These are phyloP conservation scores for Steinernema hermaphroditum DNA, from an alignment of 2,888 invertebrate genomes.

Conservation along the genomic window DNA sequence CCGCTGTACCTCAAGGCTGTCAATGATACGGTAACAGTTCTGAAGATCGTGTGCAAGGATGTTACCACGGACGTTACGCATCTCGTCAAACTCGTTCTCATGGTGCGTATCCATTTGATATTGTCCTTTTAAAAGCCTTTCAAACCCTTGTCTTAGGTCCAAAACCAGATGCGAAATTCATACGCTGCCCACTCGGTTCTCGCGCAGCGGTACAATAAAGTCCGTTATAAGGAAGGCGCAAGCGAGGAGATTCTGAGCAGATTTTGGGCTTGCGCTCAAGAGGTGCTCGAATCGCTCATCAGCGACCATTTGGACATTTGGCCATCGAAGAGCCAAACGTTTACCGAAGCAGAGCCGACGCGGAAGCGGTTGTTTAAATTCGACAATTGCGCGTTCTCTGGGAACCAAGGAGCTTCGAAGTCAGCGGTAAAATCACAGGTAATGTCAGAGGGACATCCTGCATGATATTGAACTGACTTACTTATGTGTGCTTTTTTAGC, in stretches of 20 bases:
- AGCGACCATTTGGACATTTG: conserved; percentile 61
- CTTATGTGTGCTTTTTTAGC: conserved; percentile 42
- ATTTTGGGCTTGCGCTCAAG: conserved; percentile 57
- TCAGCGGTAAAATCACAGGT: conserved; percentile 34
- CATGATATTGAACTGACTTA: background rate
- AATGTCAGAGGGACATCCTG: too few relatives aligned
- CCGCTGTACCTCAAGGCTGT: conserved; percentile 38
- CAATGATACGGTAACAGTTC: conserved; percentile 42
- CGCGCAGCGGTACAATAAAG: conserved; percentile 5
- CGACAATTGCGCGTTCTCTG: background rate
- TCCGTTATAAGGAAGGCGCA: background rate
- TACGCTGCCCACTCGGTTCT: background rate
- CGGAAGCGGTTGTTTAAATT: conserved; percentile 21
- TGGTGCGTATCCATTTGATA: background rate
- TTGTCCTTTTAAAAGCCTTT: too few relatives aligned
- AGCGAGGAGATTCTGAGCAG: conserved; percentile 18
- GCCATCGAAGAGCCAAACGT: conserved; percentile 37
- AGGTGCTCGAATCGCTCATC: conserved; percentile 53
- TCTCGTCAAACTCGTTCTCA: background rate
- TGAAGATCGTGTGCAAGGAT: conserved; percentile 33
- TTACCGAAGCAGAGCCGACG: conserved; percentile 9
- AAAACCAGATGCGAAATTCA: background rate
- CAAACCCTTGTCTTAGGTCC: background rate
- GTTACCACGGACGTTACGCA: background rate
- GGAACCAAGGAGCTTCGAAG: conserved; percentile 5